A percentile compares a stretch with the other conserved stretches of the same genome.
Conservation (phyloP, 2,113 vertebrate genomes). For the Cichladusa arquata region DNA sequence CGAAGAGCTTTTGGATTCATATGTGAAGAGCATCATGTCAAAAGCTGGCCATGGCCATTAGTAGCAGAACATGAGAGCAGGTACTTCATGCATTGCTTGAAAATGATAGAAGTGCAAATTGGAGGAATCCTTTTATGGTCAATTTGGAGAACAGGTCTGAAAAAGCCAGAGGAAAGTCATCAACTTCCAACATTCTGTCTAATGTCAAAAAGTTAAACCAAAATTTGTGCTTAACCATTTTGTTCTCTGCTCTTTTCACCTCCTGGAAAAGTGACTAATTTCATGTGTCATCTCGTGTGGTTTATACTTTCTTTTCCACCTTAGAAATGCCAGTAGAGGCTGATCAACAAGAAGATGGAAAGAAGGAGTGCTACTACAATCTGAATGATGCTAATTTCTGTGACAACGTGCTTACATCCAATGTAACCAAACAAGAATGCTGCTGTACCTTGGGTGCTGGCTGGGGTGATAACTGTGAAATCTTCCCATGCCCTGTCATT, state of each 20-base stretch:
- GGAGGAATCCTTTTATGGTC: background rate
- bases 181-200: background rate
- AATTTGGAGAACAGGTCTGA: background rate
- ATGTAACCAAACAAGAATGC: slow-evolving; percentile 92
- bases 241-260: background rate
- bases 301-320: background rate
- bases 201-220: background rate
- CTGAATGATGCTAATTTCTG: slow-evolving; percentile 94
- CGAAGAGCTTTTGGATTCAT: background rate
- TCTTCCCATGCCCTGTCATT: slow-evolving; percentile 90
- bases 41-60: background rate
- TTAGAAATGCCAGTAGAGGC: slow-evolving; percentile 50
- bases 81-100: background rate
- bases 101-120: background rate
- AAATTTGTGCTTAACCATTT: background rate
- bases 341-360: slow-evolving; percentile 76
- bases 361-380: slow-evolving; percentile 95
- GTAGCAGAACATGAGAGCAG: background rate
- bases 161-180: background rate
- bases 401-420: slow-evolving; percentile 90
- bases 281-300: background rate
- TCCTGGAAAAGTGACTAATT: background rate
- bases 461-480: slow-evolving; percentile 98
- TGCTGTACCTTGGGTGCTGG: slow-evolving; percentile 96
- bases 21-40: background rate